These are phyloP conservation scores for Paguma larvata DNA, from an alignment of 2,797 vertebrate genomes.

Conservation along the genomic window DNA sequence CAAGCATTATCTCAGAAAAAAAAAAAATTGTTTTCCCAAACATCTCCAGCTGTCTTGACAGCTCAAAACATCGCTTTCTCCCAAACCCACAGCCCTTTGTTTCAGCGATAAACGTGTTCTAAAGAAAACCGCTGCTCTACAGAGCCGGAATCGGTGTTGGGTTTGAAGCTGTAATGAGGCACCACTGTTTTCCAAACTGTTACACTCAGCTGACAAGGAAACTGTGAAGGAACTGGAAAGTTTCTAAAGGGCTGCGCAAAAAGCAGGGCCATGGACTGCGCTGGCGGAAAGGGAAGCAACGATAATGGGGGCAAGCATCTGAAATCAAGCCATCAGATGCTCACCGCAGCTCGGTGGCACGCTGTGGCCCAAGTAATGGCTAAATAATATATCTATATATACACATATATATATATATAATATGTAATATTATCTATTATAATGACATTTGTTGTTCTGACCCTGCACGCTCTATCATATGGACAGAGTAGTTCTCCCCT, in stretches of 20 bases:
- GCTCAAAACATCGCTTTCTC: slow-evolving; percentile 20
- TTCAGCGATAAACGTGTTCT: slow-evolving; percentile 46
- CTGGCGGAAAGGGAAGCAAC: background rate
- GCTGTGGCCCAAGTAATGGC: background rate
- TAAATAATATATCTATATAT: background rate
- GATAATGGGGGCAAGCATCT: accelerated
- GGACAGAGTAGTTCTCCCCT: background rate
- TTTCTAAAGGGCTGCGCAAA: background rate
- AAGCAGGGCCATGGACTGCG: background rate
- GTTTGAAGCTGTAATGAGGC: background rate
- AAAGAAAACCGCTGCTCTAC: background rate
- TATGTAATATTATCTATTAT: too few relatives aligned
- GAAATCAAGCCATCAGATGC: background rate
- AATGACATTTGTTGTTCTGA: too few relatives aligned
- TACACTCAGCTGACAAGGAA: slow-evolving; percentile 21
- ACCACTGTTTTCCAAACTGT: slow-evolving; percentile 4
- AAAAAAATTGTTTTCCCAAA: slow-evolving; percentile 50
- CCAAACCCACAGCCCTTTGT: slow-evolving; percentile 55
- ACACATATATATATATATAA: too few relatives aligned
- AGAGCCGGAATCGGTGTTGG: background rate
- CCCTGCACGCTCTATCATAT: background rate
- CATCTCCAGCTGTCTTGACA: slow-evolving; percentile 46
- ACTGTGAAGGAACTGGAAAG: background rate
- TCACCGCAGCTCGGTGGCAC: background rate
- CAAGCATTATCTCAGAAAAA: slow-evolving; percentile 42